Evolutionary conservation across 2,113 vertebrate species (phyloP).

Genomic region (Eira barbara): DNA sequence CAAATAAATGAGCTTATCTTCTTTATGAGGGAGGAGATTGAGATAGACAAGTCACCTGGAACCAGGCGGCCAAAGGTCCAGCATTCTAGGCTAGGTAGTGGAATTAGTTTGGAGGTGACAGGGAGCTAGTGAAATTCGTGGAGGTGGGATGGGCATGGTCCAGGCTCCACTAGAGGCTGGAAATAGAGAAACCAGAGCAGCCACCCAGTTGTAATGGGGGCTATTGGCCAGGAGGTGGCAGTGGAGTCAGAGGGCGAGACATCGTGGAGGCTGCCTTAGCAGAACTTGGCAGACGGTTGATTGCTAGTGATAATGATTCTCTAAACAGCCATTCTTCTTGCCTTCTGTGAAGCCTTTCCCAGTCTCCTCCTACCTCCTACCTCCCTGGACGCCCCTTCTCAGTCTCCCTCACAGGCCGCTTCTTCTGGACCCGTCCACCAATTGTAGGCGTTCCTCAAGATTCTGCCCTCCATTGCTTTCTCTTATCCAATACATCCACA

Average conservation of each 20-base stretch:
- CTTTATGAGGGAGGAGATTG: background rate
- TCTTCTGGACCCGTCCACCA: background rate
- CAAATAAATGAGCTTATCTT: background rate
- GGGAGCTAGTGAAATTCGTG: background rate
- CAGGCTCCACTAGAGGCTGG: background rate
- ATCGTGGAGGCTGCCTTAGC: background rate
- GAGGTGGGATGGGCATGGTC: background rate
- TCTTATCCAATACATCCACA: background rate
- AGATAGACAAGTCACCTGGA: background rate
- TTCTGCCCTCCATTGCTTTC: background rate
- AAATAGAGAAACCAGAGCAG: background rate
- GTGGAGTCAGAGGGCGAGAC: background rate
- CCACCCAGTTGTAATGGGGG: background rate
- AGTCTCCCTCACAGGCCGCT: background rate
- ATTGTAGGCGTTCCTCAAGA: background rate
- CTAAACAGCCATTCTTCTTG: background rate
- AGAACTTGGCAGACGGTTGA: background rate
- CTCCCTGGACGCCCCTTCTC: background rate
- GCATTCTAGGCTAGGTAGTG: background rate
- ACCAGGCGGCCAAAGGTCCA: background rate
- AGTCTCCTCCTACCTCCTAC: background rate
- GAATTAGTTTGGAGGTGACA: background rate
- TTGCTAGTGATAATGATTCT: background rate
- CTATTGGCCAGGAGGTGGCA: conserved; percentile 40
- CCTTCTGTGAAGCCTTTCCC: background rate